Percentiles rank a stretch among this genome's conserved stretches.
These are phyloP conservation scores for Apodemia mormo DNA, from an alignment of 2,888 invertebrate species.

Conservation along the genomic window DNA sequence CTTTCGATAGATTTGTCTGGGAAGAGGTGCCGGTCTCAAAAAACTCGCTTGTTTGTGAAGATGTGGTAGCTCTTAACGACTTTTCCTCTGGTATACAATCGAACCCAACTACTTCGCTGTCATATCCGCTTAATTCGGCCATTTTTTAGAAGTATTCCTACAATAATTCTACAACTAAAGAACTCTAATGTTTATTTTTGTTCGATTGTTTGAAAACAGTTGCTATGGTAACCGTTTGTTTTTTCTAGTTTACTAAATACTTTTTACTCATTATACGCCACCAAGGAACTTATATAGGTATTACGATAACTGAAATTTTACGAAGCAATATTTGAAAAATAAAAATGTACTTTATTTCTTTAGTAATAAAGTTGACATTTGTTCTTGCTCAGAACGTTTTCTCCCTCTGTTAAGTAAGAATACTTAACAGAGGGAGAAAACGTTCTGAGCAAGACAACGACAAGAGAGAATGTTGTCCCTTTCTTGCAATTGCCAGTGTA, in stretches of 20 bases:
- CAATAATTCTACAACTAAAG: neutral
- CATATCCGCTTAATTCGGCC: conserved; percentile 65
- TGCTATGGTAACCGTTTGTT: conserved; percentile 32
- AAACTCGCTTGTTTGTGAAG: conserved; percentile 62
- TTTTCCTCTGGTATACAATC: conserved; percentile 51
- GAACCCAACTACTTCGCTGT: conserved; percentile 65
- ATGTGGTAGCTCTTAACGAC: conserved; percentile 43
- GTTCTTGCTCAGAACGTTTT: too few relatives aligned
- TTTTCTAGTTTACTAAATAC: neutral
- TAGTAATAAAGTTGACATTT: too few relatives aligned
- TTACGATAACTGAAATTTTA: too few relatives aligned
- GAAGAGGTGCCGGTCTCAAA: conserved; percentile 46
- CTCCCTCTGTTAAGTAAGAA: too few relatives aligned
- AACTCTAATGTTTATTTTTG: neutral
- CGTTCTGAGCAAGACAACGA: too few relatives aligned
- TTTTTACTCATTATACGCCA: neutral
- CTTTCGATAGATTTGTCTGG: conserved; percentile 52
- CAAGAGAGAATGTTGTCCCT: too few relatives aligned
- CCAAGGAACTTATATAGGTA: too few relatives aligned
- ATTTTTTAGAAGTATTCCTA: conserved; percentile 43
- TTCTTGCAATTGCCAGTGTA: too few relatives aligned
- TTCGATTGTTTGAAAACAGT: conserved; percentile 31
- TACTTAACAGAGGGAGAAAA: too few relatives aligned
- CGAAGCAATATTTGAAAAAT: too few relatives aligned
- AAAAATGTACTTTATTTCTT: too few relatives aligned